A percentile compares a stretch with the other conserved stretches of the same genome.
Evolutionary conservation across 2,888 invertebrate genomes (phyloP).

Genomic region (Synanthedon andrenaeformis): DNA sequence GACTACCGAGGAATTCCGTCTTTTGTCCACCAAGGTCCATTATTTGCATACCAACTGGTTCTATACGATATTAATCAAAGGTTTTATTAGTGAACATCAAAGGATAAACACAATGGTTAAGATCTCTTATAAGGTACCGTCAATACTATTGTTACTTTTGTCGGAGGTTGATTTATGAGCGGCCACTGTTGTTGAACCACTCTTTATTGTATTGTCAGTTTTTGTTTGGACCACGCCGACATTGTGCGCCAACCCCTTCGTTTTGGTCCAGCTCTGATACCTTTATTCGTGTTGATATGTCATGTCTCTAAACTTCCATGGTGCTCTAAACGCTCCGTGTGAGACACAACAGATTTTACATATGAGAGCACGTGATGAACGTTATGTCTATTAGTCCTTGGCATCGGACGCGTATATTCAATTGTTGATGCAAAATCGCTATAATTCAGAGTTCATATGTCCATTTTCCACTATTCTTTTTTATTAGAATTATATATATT

Average conservation of each 20-base stretch:
- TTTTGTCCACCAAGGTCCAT: constrained; percentile 32
- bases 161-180: constrained; percentile 69
- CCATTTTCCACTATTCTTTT: no score
- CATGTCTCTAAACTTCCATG: constrained; percentile 50
- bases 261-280: constrained; percentile 50
- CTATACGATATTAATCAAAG: constrained; percentile 71
- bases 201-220: constrained; percentile 67
- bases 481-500: no score
- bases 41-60: constrained; percentile 69
- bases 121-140: constrained; percentile 71
- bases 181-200: constrained; percentile 67
- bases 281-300: constrained; percentile 64
- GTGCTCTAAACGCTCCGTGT: constrained; percentile 31
- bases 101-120: constrained; percentile 66
- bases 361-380: background rate
- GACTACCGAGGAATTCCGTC: constrained; percentile 49
- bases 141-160: constrained; percentile 70
- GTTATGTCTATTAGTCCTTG: background rate
- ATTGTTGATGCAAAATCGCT: background rate
- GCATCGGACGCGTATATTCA: background rate
- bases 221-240: constrained; percentile 67
- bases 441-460: no score
- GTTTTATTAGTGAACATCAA: constrained; percentile 72
- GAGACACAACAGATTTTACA: constrained; percentile 24
- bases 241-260: constrained; percentile 64